phyloP scores from a whole-genome alignment of 2,113 vertebrate species.

The Budorcas taxicolor region DNA sequence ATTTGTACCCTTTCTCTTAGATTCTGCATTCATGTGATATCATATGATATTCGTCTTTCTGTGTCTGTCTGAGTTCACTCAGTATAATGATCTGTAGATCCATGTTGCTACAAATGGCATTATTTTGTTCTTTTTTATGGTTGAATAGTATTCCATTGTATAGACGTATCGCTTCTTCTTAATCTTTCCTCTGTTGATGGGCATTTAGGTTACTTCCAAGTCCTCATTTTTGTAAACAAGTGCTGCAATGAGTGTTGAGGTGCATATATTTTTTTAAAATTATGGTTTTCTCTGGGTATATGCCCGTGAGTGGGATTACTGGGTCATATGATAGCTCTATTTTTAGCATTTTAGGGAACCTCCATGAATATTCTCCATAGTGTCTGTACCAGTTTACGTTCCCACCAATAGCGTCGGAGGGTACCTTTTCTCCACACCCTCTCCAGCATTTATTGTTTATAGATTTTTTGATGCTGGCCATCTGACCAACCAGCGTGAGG shows the following conservation, averaged over 20 bases:
- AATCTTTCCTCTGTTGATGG: neutral
- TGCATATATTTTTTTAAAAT: neutral
- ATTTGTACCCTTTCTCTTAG: neutral
- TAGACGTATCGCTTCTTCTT: neutral
- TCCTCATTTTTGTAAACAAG: neutral
- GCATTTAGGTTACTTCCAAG: neutral
- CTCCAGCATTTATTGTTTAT: neutral
- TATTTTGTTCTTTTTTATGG: neutral
- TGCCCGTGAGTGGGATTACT: neutral
- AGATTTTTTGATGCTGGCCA: neutral
- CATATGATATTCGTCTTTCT: neutral
- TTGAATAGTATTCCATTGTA: neutral
- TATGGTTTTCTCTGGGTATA: neutral
- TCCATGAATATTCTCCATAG: neutral
- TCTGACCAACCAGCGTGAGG: neutral
- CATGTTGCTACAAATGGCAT: neutral
- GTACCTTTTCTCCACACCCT: neutral
- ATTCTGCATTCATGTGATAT: neutral
- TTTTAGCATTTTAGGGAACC: neutral
- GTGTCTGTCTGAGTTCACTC: neutral
- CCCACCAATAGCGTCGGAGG: neutral
- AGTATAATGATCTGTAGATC: neutral
- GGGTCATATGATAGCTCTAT: neutral
- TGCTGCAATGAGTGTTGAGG: neutral
- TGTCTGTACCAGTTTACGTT: neutral